phyloP scores from a whole-genome alignment of 2,113 vertebrate species.

The Upupa epops region DNA sequence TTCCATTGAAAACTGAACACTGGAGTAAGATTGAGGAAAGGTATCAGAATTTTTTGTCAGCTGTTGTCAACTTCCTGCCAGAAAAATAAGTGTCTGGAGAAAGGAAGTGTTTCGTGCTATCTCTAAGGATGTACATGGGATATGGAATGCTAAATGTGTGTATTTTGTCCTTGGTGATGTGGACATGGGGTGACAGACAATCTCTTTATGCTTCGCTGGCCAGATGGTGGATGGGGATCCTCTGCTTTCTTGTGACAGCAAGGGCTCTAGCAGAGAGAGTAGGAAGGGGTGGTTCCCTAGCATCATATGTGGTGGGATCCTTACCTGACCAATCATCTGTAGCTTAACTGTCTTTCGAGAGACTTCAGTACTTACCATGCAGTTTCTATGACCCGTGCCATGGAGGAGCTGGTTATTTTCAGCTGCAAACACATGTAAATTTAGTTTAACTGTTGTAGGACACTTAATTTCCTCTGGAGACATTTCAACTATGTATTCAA shows the following conservation, averaged over 20 bases:
- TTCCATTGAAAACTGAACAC: background rate
- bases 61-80: background rate
- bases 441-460: background rate
- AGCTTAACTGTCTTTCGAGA: background rate
- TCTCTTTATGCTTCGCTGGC: background rate
- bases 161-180: background rate
- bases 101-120: background rate
- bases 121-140: background rate
- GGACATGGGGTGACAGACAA: background rate
- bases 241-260: background rate
- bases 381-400: background rate
- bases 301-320: background rate
- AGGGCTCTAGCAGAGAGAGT: accelerated
- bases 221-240: background rate
- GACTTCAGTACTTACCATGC: background rate
- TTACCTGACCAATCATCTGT: background rate
- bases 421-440: background rate
- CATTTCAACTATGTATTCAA: background rate
- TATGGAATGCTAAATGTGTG: background rate
- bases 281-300: background rate
- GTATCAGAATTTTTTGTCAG: background rate
- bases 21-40: background rate
- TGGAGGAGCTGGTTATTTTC: background rate
- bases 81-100: background rate
- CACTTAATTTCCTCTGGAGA: background rate